Evolutionary conservation across 2,888 invertebrate species (phyloP).

Genomic region (Selenia dentaria): DNA sequence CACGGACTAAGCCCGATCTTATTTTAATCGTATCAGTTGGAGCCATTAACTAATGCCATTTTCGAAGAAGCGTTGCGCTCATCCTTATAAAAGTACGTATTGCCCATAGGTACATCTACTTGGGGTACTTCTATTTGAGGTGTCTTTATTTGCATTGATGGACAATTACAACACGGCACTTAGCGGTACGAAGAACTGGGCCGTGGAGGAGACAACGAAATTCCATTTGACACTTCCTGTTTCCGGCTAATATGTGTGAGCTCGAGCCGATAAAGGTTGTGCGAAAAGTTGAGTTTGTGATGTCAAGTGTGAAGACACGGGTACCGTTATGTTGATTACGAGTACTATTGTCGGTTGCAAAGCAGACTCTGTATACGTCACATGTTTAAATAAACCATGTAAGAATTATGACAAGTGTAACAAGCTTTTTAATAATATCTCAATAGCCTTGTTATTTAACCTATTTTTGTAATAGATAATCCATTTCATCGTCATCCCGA

Average conservation of each 20-base stretch:
- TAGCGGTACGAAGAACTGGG: conserved; percentile 75
- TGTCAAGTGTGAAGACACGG: conserved; percentile 6
- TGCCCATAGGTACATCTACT: conserved; percentile 2
- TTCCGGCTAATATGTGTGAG: conserved; percentile 64
- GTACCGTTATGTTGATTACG: conserved; percentile 9
- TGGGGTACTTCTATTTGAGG: too few species aligned
- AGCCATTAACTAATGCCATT: background rate
- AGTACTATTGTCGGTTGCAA: conserved; percentile 1
- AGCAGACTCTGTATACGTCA: background rate
- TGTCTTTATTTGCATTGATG: conserved; percentile 72
- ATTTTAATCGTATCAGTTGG: background rate
- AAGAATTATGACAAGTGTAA: too few species aligned
- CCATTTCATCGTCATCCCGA: too few species aligned
- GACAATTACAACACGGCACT: conserved; percentile 80
- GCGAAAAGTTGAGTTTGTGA: conserved; percentile 48
- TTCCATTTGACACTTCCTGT: conserved; percentile 82
- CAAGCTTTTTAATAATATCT: too few species aligned
- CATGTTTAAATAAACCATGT: too few species aligned
- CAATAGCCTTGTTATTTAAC: too few species aligned
- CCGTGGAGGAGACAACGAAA: conserved; percentile 77
- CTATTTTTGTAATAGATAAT: too few species aligned
- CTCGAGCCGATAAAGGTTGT: conserved; percentile 46
- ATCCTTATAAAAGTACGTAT: background rate
- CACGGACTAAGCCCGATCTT: too few species aligned
- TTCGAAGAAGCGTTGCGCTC: background rate